Evolutionary conservation across 2,113 vertebrate species (phyloP), one percentile per base, ranked within the genome.

Genomic region (Podiceps cristatus): DNA sequence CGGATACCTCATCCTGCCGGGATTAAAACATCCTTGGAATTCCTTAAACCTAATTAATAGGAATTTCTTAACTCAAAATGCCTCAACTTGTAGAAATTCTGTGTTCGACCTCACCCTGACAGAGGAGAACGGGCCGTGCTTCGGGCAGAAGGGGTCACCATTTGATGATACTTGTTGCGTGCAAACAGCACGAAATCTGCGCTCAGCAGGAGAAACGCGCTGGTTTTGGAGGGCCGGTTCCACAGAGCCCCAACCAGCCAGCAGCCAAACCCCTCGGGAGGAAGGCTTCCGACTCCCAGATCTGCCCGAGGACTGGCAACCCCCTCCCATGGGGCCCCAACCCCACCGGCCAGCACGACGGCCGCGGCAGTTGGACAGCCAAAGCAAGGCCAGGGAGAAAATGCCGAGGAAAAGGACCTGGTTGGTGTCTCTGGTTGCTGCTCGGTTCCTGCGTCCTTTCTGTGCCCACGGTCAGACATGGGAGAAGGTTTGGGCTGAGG

Each of bases 321-420:
- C 75, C 18, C 40, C 11, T 59, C 23, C 37, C 0, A 0, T 9
- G 13, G 33, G 27, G 9, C 13, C 50, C 33, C 18, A 55, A 2
- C 1, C 9, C 63, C 62, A 40, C 13, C 19, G 25, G 12, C 11
- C 66, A 64, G 45, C 0, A 1, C 0, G 0, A 69, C 0, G 0
- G 22, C 27, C 2, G 1, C 3, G 0, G 9, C 24, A 2, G 2
- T 1, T 42, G 78, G 45, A 72, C 29, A 55, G 52, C 24, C 75
- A 60, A 28, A 42, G 72, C n/a, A 45, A 71, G 60, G 56, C 10
- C 13, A 8, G 4, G 13, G 22, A 5, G 47, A 50, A 82, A 37
- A 37, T 4, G 25, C 0, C 0, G 1, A 1, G 1, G 33, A 13
- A 25, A 52, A 27, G 62, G 29, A 37, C 6, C 33, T 27, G 37